A percentile compares a stretch with the other conserved stretches of the same genome.
Conservation (phyloP, 2,888 invertebrate species). For the Ochropacha duplaris region DNA sequence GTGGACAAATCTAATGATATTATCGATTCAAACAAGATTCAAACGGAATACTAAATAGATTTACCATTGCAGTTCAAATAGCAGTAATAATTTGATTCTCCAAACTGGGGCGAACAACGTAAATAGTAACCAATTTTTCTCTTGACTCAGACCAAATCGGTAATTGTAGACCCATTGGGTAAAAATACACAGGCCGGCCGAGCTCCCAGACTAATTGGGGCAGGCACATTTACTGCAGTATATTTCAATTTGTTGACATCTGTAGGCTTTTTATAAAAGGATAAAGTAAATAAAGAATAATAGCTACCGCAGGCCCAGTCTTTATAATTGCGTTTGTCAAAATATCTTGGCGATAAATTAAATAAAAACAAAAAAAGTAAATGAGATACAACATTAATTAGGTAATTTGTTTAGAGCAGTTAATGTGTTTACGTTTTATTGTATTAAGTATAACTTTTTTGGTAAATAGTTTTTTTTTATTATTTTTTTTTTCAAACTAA, state of each 20-base stretch:
- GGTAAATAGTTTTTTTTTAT: too few species aligned
- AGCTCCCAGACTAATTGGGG: slow-evolving; percentile 21
- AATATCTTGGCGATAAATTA: not conserved
- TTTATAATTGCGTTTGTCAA: not conserved
- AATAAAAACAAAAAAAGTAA: too few species aligned
- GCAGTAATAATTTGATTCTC: not conserved
- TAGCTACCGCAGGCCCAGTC: not conserved
- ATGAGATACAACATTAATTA: too few species aligned
- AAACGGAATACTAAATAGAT: not conserved
- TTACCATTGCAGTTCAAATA: not conserved
- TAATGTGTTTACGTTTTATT: too few species aligned
- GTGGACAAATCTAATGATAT: too few species aligned
- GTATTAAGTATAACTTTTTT: too few species aligned
- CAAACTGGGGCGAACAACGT: not conserved
- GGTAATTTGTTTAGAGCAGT: too few species aligned
- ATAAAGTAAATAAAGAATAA: slow-evolving; percentile 8
- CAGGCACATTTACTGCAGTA: slow-evolving; percentile 5
- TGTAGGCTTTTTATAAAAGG: slow-evolving; percentile 11
- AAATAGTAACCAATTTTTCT: slow-evolving; percentile 14
- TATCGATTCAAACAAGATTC: too few species aligned
- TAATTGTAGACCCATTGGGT: slow-evolving; percentile 25
- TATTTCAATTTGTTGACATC: slow-evolving; percentile 19
- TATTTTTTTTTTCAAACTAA: too few species aligned
- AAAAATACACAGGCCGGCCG: slow-evolving; percentile 24
- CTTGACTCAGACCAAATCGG: slow-evolving; percentile 17